These are phyloP conservation scores for Heliconius aoede DNA, from an alignment of 2,888 invertebrate species.

Conservation along the genomic window DNA sequence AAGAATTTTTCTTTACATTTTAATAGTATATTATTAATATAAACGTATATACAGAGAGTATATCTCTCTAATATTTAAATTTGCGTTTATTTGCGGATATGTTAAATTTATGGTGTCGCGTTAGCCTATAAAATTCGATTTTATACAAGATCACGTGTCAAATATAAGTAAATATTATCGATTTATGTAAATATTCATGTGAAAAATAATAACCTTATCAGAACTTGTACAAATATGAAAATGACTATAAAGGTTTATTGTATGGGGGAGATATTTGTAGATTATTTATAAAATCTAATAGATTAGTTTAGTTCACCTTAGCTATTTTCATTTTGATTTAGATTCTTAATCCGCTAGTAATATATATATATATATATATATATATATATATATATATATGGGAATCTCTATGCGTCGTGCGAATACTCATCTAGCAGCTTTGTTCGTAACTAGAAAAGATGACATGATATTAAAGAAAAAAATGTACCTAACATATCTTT, in stretches of 20 bases:
- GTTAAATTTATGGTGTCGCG: not conserved
- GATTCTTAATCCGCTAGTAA: no score
- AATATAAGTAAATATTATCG: not conserved
- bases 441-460: no score
- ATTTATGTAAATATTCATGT: conserved; percentile 11
- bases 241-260: conserved; percentile 7
- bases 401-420: no score
- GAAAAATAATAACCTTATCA: conserved; percentile 25
- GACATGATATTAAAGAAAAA: not conserved
- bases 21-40: conserved; percentile 2
- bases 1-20: not conserved
- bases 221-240: conserved; percentile 11
- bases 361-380: no score
- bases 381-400: no score
- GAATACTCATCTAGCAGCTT: no score
- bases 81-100: not conserved
- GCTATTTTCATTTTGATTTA: not conserved
- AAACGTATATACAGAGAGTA: no score
- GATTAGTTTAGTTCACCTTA: not conserved
- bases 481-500: not conserved
- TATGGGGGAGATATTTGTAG: conserved; percentile 13
- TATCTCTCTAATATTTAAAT: conserved; percentile 7
- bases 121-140: not conserved
- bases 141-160: not conserved
- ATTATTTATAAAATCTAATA: conserved; percentile 5